Evolutionary conservation across 2,888 invertebrate genomes (phyloP).

Genomic region (Antheraea assamensis): DNA sequence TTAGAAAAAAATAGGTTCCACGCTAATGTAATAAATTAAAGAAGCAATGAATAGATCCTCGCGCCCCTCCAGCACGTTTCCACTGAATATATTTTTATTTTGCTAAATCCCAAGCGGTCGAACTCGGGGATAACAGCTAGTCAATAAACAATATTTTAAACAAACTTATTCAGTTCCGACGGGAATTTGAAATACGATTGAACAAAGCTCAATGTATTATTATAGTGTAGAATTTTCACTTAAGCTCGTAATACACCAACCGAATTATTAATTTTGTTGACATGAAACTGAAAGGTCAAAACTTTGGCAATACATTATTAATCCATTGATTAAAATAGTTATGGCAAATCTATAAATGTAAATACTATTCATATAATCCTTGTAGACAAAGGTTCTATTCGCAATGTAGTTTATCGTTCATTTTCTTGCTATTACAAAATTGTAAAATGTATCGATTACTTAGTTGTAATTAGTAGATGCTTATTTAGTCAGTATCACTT

Average conservation of each 20-base stretch:
- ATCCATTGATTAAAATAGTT: neutral
- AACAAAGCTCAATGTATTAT: neutral
- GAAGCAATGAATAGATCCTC: no score
- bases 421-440: no score
- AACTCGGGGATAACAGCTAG: no score
- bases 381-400: neutral
- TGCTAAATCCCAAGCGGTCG: no score
- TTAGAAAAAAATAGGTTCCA: no score
- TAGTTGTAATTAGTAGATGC: no score
- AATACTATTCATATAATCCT: neutral
- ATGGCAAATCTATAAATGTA: neutral
- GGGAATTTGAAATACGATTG: neutral
- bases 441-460: no score
- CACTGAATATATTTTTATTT: no score
- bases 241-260: neutral
- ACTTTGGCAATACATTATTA: neutral
- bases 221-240: slow-evolving; percentile 3
- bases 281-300: neutral
- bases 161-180: neutral
- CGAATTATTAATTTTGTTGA: slow-evolving; percentile 4
- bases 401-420: neutral
- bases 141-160: no score
- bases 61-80: no score
- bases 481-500: no score
- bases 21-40: no score